Base-by-base conservation (phyloP, 2,888 invertebrate genomes). In the Heliconius sara region DNA sequence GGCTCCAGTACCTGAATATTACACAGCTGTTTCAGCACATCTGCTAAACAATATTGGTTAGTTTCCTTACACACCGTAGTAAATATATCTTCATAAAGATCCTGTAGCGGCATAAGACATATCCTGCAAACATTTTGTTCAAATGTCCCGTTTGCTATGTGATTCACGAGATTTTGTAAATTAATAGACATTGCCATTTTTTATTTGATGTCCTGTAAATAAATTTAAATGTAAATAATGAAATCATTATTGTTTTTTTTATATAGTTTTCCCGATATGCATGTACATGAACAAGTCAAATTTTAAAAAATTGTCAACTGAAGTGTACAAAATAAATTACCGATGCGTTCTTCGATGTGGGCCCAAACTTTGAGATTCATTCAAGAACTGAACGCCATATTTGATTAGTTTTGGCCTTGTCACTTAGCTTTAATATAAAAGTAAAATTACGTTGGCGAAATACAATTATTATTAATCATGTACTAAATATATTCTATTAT, bases 1-100 rank as follows among this genome's bases (percentile, higher is more conserved):
- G 3, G 22, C n/a, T 22, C 66, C 3, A 22, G 71, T 71, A 84
- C 83, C 79, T 81, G 76, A 68, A 81, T 73, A 65, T 74, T 72
- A 76, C 83, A 84, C 68, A 95, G 79, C 70, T 88, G 85, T 78
- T 87, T 83, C 1, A 94, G 82, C 13, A 92, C 87, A 85, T 93
- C 91, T 34, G 93, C 93, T 77, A 93, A 87, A 81, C 92, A 91
- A 85, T 89, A 94, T 79, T 92, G 91, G 27, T 87, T 84, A 27
- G 90, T 89, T 77, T 88, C 89, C 83, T 90, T 93, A 84, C 91
- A 92, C 72, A 95, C 85, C 83, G 86, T 89, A 0, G 94, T 93
- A 77, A 91, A 92, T 78, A 93, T 88, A 84, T 91, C 92, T 82
- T 94, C 94, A 82, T 85, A 89, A 25, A 83, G 65, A 25, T 87